Base-by-base conservation (phyloP, 2,797 vertebrate species). In the Mormyrus hasselquistii region DNA sequence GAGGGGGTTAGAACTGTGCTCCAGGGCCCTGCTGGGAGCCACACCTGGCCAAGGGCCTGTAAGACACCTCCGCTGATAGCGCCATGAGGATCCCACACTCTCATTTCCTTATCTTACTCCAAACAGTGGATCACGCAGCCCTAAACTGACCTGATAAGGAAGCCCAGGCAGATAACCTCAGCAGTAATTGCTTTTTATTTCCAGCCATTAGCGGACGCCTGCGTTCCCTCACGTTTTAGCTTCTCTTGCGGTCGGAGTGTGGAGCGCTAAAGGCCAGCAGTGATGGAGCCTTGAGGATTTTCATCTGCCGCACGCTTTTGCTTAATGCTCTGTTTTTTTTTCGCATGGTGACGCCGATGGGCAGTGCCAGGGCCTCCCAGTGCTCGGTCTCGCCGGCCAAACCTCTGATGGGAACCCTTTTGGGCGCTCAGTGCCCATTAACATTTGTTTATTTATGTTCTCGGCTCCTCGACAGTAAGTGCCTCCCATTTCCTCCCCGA, bases 381-480 rank as follows among this genome's bases (percentile, higher is more conserved):
- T 1, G 29, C 86, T 62, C n/a, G 1, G 8, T 2, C 14, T 62
- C 34, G 2, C 34, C 34, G 14, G 53, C 53, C 57, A 85, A 14
- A 25, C 47, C 55, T 49, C 19, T 4, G 25, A 34, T 44, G 14
- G 14, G 69, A 6, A 9, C 44, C 16, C 49, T 84, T 29, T 52
- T 41, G 79, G 79, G 52, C 12, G 53, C 41, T 59, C 79, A 44
- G 69, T 53, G 29, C n/a, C 44, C 79, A 90, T 88, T 52, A 88
- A 4, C 87, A 90, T 69, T 84, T 88, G 89, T 90, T 90, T 90
- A 44, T 90, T 90, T 90, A 76, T 47, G 2, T 88, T 82, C 22
- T 7, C 52, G 4, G n/a, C 52, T 82, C 52, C 10, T 38, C 50
- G 12, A 83, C 89, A 62, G 73, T 41, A 4, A 12, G 29, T 34